Conservation (phyloP, 2,888 invertebrate species). For the Drepana falcataria region DNA sequence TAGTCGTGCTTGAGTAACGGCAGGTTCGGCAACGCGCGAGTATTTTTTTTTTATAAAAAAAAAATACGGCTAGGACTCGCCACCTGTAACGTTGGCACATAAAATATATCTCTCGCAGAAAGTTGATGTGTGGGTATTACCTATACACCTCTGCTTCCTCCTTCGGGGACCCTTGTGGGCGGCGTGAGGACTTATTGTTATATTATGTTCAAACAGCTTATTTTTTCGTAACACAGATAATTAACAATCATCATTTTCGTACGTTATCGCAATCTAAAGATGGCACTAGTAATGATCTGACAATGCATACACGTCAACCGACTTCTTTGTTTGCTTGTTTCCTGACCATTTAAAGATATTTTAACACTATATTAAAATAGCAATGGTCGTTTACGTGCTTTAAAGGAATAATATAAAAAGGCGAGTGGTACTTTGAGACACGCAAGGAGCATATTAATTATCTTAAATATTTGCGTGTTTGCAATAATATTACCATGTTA, state of each 20-base stretch:
- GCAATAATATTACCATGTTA: slow-evolving; percentile 15
- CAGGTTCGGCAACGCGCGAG: no score
- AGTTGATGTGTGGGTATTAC: no score
- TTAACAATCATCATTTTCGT: not conserved
- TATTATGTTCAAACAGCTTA: not conserved
- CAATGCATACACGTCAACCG: slow-evolving; percentile 1
- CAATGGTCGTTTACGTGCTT: slow-evolving; percentile 24
- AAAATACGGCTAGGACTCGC: no score
- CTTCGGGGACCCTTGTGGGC: no score
- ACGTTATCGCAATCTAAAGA: not conserved
- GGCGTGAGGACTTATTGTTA: no score
- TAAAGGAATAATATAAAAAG: slow-evolving; percentile 37
- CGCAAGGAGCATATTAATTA: slow-evolving; percentile 33
- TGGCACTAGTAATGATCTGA: not conserved
- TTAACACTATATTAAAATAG: slow-evolving; percentile 18
- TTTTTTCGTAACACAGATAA: slow-evolving; percentile 5
- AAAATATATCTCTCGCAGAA: no score
- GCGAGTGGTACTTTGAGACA: slow-evolving; percentile 23
- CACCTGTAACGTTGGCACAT: no score
- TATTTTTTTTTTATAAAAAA: no score
- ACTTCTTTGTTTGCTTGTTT: slow-evolving; percentile 11
- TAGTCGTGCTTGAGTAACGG: no score
- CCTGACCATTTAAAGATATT: slow-evolving; percentile 15
- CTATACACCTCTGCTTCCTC: no score
- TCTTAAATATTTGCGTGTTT: slow-evolving; percentile 32